phyloP scores from a whole-genome alignment of 2,113 vertebrate species.

The Eclectus roratus region DNA sequence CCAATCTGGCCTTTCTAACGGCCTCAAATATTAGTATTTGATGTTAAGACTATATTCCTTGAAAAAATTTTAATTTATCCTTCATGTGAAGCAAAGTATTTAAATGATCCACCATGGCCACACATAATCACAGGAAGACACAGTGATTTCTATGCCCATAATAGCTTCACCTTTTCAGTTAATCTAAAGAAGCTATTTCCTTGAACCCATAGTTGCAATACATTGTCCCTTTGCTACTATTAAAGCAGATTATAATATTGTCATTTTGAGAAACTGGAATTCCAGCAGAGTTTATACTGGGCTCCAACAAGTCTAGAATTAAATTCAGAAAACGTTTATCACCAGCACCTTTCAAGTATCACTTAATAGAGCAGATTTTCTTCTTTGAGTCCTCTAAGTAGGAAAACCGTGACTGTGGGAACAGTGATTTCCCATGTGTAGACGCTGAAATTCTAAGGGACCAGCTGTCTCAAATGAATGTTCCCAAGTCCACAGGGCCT shows the following conservation, averaged over 20 bases:
- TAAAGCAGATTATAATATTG: not conserved
- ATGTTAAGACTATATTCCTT: not conserved
- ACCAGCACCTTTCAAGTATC: not conserved
- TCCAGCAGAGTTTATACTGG: not conserved
- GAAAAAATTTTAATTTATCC: not conserved
- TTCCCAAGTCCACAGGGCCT: not conserved
- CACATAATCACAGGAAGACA: not conserved
- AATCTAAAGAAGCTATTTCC: not conserved
- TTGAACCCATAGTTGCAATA: not conserved
- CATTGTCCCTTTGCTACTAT: not conserved
- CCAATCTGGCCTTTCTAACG: not conserved
- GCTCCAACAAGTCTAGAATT: not conserved
- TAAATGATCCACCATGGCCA: not conserved
- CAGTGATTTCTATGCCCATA: not conserved
- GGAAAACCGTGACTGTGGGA: not conserved
- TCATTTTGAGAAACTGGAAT: not conserved
- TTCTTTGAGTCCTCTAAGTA: not conserved
- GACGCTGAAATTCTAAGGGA: not conserved
- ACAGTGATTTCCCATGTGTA: not conserved
- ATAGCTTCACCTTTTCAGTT: not conserved
- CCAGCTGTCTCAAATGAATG: not conserved
- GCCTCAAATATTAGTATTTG: not conserved
- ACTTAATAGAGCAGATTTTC: not conserved
- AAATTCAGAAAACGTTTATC: not conserved
- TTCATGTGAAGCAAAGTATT: not conserved